Percentiles rank a stretch among this genome's conserved stretches.
Evolutionary conservation across 2,888 invertebrate genomes (phyloP).

Genomic region (Eurytoma adleriae): DNA sequence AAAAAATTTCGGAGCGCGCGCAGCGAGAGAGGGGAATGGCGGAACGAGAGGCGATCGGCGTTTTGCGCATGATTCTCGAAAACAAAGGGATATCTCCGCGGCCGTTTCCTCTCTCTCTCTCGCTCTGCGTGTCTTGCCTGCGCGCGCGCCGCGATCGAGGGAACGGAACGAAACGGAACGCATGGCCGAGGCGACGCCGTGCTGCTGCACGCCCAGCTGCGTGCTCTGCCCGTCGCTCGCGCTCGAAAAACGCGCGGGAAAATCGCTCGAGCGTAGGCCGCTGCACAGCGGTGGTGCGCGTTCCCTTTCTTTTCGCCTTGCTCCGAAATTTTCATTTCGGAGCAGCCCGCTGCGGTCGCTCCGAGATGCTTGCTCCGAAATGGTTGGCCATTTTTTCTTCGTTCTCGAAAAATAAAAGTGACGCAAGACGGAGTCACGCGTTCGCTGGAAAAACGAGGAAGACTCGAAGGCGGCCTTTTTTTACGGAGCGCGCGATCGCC

Average conservation of each 20-base stretch:
- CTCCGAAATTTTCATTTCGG: not conserved
- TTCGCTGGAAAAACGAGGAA: constrained; percentile 55
- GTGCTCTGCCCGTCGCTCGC: constrained; percentile 56
- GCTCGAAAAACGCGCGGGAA: constrained; percentile 57
- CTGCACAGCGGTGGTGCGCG: not conserved
- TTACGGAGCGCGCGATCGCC: constrained; percentile 60
- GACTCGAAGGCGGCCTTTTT: constrained; percentile 50
- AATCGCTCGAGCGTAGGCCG: constrained; percentile 60
- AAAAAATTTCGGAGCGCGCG: not conserved
- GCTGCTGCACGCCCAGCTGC: not conserved
- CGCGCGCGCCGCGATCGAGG: not conserved
- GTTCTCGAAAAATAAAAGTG: not conserved
- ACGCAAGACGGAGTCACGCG: not conserved
- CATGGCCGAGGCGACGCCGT: constrained; percentile 17
- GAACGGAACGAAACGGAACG: constrained; percentile 28
- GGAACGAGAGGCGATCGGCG: not conserved
- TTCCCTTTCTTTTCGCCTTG: not conserved
- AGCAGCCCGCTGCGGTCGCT: not conserved
- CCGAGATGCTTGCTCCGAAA: not conserved
- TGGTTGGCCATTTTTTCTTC: not conserved
- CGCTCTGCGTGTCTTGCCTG: constrained; percentile 39
- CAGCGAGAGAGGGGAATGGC: not conserved
- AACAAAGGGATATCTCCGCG: constrained; percentile 41
- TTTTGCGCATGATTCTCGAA: constrained; percentile 38
- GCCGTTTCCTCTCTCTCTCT: too few species aligned